A percentile compares a stretch with the other conserved stretches of the same genome.
phyloP scores from a whole-genome alignment of 2,113 vertebrate genomes.

The Sturnira hondurensis region DNA sequence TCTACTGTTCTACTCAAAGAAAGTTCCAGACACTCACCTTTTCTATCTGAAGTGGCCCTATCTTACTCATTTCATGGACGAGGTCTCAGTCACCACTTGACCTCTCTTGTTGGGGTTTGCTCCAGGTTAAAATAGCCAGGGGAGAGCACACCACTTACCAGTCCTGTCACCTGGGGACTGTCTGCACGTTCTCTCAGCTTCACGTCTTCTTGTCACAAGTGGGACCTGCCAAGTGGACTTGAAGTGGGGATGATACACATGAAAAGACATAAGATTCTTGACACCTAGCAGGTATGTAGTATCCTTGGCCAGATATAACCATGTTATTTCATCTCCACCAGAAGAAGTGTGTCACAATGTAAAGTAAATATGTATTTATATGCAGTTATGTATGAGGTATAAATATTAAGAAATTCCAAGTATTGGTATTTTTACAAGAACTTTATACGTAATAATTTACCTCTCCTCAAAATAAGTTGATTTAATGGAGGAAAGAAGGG shows the following conservation, averaged over 20 bases:
- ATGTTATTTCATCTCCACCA: neutral
- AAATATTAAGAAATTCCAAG: neutral
- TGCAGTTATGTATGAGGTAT: neutral
- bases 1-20: neutral
- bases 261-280: neutral
- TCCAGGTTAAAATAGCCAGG: fast-evolving
- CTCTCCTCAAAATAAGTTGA: neutral
- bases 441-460: neutral
- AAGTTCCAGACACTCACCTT: neutral
- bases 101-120: neutral
- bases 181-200: neutral
- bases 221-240: too few species aligned
- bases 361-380: neutral
- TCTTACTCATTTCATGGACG: neutral
- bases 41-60: neutral
- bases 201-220: neutral
- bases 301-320: neutral
- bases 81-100: neutral
- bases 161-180: neutral
- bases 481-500: neutral
- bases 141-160: fast-evolving
- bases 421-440: neutral
- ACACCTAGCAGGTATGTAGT: neutral
- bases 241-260: fast-evolving
- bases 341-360: neutral